Conservation (phyloP, 2,888 invertebrate genomes). For the Drosophila acutilabella region DNA sequence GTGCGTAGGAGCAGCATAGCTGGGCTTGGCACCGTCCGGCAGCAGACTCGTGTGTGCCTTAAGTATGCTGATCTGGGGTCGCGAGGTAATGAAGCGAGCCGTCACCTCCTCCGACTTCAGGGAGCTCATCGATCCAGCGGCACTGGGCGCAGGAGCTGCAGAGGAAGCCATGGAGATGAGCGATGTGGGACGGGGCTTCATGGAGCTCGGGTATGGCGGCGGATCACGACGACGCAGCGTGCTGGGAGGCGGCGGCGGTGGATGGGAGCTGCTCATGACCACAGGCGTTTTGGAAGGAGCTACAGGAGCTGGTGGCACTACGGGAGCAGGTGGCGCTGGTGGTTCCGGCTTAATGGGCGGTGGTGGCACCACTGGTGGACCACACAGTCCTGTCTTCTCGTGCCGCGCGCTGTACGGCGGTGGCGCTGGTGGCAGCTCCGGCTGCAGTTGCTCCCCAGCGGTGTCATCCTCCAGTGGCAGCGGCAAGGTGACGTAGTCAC, state of each 20-base stretch:
- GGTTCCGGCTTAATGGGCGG: slow-evolving; percentile 41
- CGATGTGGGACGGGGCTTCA: slow-evolving; percentile 84
- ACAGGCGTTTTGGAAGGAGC: slow-evolving; percentile 19
- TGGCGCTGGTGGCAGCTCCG: slow-evolving; percentile 90
- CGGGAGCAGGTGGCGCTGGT: slow-evolving; percentile 25
- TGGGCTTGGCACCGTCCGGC: slow-evolving; percentile 87
- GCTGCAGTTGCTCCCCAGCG: slow-evolving; percentile 86
- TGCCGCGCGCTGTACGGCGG: slow-evolving; percentile 89
- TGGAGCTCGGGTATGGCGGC: slow-evolving; percentile 88
- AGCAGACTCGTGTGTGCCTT: slow-evolving; percentile 91
- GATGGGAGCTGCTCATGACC: slow-evolving; percentile 9
- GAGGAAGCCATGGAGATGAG: slow-evolving; percentile 83
- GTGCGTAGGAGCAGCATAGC: slow-evolving; percentile 86
- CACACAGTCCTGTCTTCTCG: slow-evolving; percentile 86
- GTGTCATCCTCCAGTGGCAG: slow-evolving; percentile 86
- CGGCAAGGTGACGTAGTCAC: slow-evolving; percentile 92
- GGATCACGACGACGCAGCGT: slow-evolving; percentile 86
- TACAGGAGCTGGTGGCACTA: slow-evolving; percentile 1
- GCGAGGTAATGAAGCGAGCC: slow-evolving; percentile 91
- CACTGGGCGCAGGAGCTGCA: slow-evolving; percentile 83
- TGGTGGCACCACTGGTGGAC: slow-evolving; percentile 71
- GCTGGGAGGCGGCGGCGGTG: slow-evolving; percentile 39
- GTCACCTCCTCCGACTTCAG: slow-evolving; percentile 89
- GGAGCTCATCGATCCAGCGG: slow-evolving; percentile 82
- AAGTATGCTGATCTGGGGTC: slow-evolving; percentile 91